Conservation (phyloP, 2,797 vertebrate species). For the Cynodonichthys magdalenae region DNA sequence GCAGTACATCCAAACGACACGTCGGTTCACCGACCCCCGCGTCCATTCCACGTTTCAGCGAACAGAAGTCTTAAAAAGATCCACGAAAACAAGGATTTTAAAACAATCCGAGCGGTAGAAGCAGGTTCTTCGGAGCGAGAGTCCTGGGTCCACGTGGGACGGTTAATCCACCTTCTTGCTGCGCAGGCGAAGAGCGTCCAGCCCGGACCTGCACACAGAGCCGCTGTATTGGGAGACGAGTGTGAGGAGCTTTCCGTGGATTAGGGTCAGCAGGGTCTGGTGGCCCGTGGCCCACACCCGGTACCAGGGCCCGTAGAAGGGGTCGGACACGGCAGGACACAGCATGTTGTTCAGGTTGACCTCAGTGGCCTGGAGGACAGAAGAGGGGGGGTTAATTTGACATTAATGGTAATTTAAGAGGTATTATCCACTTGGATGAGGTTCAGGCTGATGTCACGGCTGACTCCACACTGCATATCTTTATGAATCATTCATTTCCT, state of each 20-base stretch:
- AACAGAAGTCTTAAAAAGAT: conserved; percentile 50
- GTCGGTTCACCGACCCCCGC: conserved; percentile 50
- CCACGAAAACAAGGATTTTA: conserved; percentile 45
- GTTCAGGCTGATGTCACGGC: conserved; percentile 12
- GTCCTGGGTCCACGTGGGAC: not conserved
- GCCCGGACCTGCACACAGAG: conserved; percentile 80
- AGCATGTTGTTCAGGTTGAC: conserved; percentile 99
- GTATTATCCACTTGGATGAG: conserved; percentile 17
- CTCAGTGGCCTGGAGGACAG: conserved; percentile 87
- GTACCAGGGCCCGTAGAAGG: conserved; percentile 98
- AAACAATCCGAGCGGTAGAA: conserved; percentile 20
- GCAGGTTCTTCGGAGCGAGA: conserved; percentile 48
- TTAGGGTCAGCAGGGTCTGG: conserved; percentile 95
- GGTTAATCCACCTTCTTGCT: conserved; percentile 93
- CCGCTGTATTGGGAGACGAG: conserved; percentile 84
- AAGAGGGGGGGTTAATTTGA: conserved; percentile 4
- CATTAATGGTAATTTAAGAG: conserved; percentile 1
- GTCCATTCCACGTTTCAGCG: conserved; percentile 28
- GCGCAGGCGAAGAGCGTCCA: conserved; percentile 86
- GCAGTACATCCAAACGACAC: conserved; percentile 48
- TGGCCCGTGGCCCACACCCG: conserved; percentile 95
- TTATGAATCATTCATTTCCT: conserved; percentile 30
- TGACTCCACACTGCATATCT: conserved; percentile 23
- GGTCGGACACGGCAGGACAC: conserved; percentile 97
- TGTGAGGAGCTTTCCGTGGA: conserved; percentile 93